Percentiles rank a stretch among this genome's conserved stretches.
Conservation (phyloP, 2,797 vertebrate genomes). For the Myotis findleyi region DNA sequence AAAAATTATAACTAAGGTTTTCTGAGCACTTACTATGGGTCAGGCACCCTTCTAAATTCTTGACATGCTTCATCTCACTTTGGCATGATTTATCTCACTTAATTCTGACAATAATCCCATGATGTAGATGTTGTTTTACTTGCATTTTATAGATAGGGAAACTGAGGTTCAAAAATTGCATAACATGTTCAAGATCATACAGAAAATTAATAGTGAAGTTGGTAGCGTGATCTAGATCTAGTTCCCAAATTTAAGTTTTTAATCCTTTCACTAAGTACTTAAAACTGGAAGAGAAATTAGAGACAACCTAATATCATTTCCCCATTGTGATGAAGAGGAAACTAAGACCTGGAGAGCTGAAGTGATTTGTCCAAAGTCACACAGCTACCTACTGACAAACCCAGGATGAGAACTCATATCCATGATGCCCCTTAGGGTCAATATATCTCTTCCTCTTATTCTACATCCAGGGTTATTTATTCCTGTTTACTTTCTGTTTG, state of each 20-base stretch:
- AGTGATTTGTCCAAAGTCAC: neutral
- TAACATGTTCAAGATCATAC: neutral
- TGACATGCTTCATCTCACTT: neutral
- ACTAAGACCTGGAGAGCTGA: neutral
- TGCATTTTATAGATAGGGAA: neutral
- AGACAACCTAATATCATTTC: neutral
- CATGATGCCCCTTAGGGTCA: neutral
- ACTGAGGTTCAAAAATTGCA: neutral
- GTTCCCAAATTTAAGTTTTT: neutral
- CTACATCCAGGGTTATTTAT: neutral
- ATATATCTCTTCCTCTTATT: neutral
- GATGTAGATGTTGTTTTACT: neutral
- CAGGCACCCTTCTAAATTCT: neutral
- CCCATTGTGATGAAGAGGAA: neutral
- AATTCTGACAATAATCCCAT: neutral
- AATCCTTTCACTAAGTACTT: slow-evolving; percentile 3
- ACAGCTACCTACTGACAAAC: neutral
- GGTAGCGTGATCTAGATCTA: neutral
- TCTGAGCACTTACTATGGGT: neutral
- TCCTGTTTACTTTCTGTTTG: neutral
- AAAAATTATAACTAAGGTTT: neutral
- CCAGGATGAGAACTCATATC: neutral
- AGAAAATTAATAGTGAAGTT: neutral
- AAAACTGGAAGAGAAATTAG: neutral
- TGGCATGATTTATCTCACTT: neutral